phyloP scores from a whole-genome alignment of 2,113 vertebrate species.

The Arothron firmamentum region DNA sequence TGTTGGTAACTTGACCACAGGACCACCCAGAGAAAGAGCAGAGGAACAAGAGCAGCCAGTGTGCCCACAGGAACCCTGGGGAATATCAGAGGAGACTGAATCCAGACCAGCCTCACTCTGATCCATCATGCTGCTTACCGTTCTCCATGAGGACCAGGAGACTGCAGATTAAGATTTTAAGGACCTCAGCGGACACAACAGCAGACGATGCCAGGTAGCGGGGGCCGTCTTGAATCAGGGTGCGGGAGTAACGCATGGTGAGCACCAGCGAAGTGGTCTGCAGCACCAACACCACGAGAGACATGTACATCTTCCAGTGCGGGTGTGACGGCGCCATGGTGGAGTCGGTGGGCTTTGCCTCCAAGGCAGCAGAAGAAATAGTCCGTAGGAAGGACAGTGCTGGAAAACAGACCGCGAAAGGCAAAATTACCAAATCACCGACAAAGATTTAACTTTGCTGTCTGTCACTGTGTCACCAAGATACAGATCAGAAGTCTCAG shows the following conservation, averaged over 20 bases:
- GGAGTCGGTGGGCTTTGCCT: neutral
- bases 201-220: constrained; percentile 94
- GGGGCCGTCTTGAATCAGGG: constrained; percentile 85
- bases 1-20: constrained; percentile 4
- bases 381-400: constrained; percentile 2
- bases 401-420: neutral
- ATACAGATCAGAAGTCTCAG: too few relatives aligned
- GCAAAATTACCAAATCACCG: too few relatives aligned
- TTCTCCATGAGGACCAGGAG: constrained; percentile 86
- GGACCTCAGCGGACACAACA: constrained; percentile 88
- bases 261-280: constrained; percentile 96
- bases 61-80: neutral
- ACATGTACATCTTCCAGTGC: constrained; percentile 85
- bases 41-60: neutral
- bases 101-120: neutral
- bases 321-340: constrained; percentile 40
- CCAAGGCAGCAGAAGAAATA: neutral
- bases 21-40: constrained; percentile 1
- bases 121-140: constrained; percentile 74
- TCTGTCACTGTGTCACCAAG: too few relatives aligned
- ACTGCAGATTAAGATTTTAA: constrained; percentile 88
- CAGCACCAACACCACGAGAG: constrained; percentile 91
- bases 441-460: too few relatives aligned
- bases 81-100: neutral
- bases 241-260: constrained; percentile 96